Percentiles rank a stretch among this genome's conserved stretches.
Conservation (phyloP, 2,113 vertebrate species). For the Shinisaurus crocodilurus region DNA sequence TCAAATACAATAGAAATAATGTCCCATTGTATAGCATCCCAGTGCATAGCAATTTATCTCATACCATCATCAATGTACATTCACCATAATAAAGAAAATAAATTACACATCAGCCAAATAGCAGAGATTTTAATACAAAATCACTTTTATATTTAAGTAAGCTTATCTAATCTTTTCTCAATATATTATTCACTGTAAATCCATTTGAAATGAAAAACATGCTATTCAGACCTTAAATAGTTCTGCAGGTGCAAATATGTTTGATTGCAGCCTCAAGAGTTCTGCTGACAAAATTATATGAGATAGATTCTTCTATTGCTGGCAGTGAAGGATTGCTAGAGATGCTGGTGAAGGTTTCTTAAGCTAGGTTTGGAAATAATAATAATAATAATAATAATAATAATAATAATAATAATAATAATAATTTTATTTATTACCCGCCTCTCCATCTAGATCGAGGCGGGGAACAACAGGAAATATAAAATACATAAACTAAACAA, state of each 20-base stretch:
- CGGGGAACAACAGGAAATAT: too few relatives aligned
- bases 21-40: background rate
- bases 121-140: background rate
- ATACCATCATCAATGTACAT: background rate
- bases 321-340: fast-evolving
- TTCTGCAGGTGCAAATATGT: background rate
- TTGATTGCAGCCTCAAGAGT: background rate
- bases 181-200: background rate
- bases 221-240: background rate
- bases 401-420: too few relatives aligned
- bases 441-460: too few relatives aligned
- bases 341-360: background rate
- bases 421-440: too few relatives aligned
- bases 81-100: background rate
- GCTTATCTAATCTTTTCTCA: background rate
- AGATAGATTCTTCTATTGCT: fast-evolving
- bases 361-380: background rate
- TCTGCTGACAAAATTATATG: background rate
- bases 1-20: constrained; percentile 21
- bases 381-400: too few relatives aligned
- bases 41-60: background rate
- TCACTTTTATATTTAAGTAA: background rate
- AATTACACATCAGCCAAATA: background rate
- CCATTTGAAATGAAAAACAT: background rate
- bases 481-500: too few relatives aligned